A percentile compares a stretch with the other conserved stretches of the same genome.
Conservation (phyloP, 2,113 vertebrate genomes). For the Butorides virescens region DNA sequence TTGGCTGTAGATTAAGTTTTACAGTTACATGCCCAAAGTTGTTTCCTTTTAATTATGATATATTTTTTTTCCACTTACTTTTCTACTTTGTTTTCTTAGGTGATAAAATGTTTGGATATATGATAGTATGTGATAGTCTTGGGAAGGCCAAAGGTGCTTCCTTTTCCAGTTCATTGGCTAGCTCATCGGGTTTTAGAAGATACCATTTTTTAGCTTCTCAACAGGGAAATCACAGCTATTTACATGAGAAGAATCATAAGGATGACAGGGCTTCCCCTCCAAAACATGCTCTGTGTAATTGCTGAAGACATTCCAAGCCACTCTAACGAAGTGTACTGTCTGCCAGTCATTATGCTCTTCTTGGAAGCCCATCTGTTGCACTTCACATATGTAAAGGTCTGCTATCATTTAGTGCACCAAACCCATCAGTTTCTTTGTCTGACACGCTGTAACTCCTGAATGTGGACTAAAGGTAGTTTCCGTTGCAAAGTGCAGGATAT, state of each 20-base stretch:
- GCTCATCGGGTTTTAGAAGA: background rate
- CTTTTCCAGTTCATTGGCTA: background rate
- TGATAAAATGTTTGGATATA: background rate
- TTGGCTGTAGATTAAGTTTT: background rate
- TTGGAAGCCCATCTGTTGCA: slow-evolving; percentile 63
- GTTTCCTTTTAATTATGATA: background rate
- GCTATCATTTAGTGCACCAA: slow-evolving; percentile 37
- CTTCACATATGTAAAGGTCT: slow-evolving; percentile 54
- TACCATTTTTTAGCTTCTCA: background rate
- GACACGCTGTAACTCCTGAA: background rate
- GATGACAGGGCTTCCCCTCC: slow-evolving; percentile 11
- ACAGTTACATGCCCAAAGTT: background rate
- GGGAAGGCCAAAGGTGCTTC: background rate
- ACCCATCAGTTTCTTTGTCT: slow-evolving; percentile 29
- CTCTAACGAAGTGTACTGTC: slow-evolving; percentile 47
- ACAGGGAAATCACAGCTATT: background rate
- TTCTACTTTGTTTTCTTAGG: background rate
- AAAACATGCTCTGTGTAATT: slow-evolving; percentile 34
- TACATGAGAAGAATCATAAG: background rate
- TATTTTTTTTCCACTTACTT: background rate
- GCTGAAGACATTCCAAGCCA: slow-evolving; percentile 50
- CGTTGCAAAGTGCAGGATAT: background rate
- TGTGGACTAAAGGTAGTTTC: background rate
- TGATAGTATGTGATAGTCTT: background rate
- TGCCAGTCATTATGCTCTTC: slow-evolving; percentile 63